Base-by-base conservation (phyloP, 2,113 vertebrate genomes). In the Chaetops frenatus region DNA sequence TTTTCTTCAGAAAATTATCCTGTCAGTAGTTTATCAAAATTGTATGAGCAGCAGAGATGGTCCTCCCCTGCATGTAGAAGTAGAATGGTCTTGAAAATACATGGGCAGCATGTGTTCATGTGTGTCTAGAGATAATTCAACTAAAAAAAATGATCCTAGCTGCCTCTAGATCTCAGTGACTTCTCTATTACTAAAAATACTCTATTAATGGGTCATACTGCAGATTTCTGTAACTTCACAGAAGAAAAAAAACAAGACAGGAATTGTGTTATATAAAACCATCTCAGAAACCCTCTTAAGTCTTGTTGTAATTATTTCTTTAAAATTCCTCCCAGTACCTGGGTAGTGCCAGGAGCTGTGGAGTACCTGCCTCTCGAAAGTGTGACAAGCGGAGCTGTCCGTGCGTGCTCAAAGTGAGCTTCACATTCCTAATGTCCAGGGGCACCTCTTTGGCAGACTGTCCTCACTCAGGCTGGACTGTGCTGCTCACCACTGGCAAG, bases 81-180 rank as follows among this genome's bases (percentile, higher is more conserved):
- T 82, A 85, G 76, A 90, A 88, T 31, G 38, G 65, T 83, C 57
- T 72, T 95, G 69, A 88, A 94, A 95, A 96, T 50, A 90, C 27
- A 86, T 28, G 78, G n/a, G 16, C 48, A 78, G 44, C n/a, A 40
- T 67, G 50, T 58, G 74, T 93, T 66, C 38, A 7, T 69, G 23
- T 72, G 42, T 67, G 40, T 78, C 29, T 73, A 60, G 60, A 90
- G 51, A 51, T 56, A 90, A 82, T 66, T 66, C 0, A 40, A 38
- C 86, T 36, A 56, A 80, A 79, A 77, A 57, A 33, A 94, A 66
- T 81, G 74, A 81, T 56, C 44, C 45, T 53, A 29, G 25, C 29
- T 92, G n/a, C 45, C 44, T 90, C 33, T 53, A 72, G 53, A 65
- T 64, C 40, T 82, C 57, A 86, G 67, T 66, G 70, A 50, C 38